Conservation (phyloP, 2,113 vertebrate species). For the Sceloporus tristichus region DNA sequence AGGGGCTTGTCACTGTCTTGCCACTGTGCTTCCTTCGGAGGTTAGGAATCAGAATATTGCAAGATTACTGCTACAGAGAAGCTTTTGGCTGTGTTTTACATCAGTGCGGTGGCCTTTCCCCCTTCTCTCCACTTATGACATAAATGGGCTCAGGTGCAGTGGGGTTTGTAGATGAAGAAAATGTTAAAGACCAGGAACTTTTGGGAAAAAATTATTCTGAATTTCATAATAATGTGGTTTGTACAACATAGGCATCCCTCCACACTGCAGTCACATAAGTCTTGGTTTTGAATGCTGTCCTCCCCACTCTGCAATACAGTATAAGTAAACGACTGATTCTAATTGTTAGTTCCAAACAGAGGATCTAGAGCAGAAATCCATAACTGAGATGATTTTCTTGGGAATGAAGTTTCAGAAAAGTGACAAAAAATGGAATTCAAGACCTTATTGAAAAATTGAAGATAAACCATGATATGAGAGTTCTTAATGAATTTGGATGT, state of each 20-base stretch:
- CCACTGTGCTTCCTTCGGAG: neutral
- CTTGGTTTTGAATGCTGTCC: no score
- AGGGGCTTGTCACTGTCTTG: conserved; percentile 18
- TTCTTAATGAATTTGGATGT: neutral
- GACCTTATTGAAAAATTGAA: neutral
- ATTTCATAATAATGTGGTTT: neutral
- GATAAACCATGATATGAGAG: neutral
- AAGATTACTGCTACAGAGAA: neutral
- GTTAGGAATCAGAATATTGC: conserved; percentile 11
- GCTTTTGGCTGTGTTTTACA: conserved; percentile 1
- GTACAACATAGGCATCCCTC: no score
- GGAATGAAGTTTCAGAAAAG: neutral
- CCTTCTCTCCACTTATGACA: no score
- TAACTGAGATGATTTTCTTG: no score
- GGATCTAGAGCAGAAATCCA: no score
- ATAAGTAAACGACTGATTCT: no score
- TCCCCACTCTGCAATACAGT: no score
- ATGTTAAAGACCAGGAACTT: neutral
- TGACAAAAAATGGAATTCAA: neutral
- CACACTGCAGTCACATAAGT: no score
- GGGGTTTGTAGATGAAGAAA: neutral
- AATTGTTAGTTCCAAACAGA: no score
- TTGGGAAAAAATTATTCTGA: neutral
- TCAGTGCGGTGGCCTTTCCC: neutral
- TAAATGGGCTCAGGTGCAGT: neutral